Conservation (phyloP, 2,888 invertebrate species). For the Prenolepis imparis region DNA sequence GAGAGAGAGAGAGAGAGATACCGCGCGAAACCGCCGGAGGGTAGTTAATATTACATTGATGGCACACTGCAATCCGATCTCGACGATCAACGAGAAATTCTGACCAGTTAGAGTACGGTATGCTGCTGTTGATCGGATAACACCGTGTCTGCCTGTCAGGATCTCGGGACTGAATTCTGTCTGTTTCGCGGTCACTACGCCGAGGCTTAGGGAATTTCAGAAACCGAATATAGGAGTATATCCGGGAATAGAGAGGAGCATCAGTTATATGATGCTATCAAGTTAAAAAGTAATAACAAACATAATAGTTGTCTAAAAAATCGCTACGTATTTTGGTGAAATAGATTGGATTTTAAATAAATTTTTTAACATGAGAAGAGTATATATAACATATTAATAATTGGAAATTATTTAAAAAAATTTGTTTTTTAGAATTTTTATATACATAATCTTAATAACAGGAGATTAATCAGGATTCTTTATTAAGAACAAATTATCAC, state of each 20-base stretch:
- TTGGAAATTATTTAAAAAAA: background rate
- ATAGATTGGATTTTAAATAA: background rate
- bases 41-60: constrained; percentile 41
- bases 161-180: constrained; percentile 39
- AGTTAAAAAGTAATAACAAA: background rate
- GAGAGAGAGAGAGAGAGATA: background rate
- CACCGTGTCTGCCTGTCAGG: constrained; percentile 14
- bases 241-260: background rate
- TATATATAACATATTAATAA: background rate
- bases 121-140: constrained; percentile 39
- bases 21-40: constrained; percentile 29
- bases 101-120: constrained; percentile 39
- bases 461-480: background rate
- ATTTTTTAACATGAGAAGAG: background rate
- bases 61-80: constrained; percentile 48
- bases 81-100: constrained; percentile 47
- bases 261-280: background rate
- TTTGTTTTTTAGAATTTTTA: background rate
- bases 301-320: background rate
- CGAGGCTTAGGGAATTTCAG: constrained; percentile 4
- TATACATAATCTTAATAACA: background rate
- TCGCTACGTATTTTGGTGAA: background rate
- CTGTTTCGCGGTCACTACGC: constrained; percentile 33
- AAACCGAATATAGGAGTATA: background rate
- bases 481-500: background rate